Base-by-base conservation (phyloP, 2,113 vertebrate species). In the Brachyhypopomus gauderio region DNA sequence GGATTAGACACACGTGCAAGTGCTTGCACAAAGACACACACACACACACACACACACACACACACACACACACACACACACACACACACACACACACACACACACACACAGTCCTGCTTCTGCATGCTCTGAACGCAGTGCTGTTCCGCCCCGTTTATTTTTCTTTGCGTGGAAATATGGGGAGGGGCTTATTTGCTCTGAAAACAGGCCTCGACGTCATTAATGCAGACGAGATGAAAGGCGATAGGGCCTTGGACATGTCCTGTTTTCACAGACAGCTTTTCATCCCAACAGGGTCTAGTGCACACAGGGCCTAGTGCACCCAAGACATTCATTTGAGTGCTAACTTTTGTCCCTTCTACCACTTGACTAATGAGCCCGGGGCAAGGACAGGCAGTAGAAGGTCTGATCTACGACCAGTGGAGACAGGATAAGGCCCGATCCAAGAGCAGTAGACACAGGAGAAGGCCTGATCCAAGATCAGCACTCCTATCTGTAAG, bases 181-280 rank as follows among this genome's bases (percentile, higher is more conserved):
- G 79, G 81, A n/a, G 67, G 60, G 77, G 64, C 30, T 72, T 81
- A 86, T 88, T 81, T 86, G 84, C 81, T 86, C 79, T 87, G 84
- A 89, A 92, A 91, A 92, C 89, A 89, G 73, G 66, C 62, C 60
- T 86, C 79, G 86, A 87, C 81, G 80, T 88, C 90, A 87, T 90
- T 83, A 87, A 87, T 90, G 88, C 86, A 85, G 88, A 86, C 78
- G 59, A 76, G 82, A 81, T 89, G 91, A 84, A 91, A 93, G 87
- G 75, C 30, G 88, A 92, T 90, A 90, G 85, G 78, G 12, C 69
- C 72, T 77, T 4, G 71, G 64, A 72, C 66, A 30, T 88, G 89
- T 90, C 87, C 87, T 77, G 84, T 92, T 91, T 86, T 87, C 72
- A 84, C 82, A 86, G 90, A 89, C 88, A 80, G 25, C 48, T 69